Conservation (phyloP, 2,888 invertebrate species). For the Drosophila cognata region DNA sequence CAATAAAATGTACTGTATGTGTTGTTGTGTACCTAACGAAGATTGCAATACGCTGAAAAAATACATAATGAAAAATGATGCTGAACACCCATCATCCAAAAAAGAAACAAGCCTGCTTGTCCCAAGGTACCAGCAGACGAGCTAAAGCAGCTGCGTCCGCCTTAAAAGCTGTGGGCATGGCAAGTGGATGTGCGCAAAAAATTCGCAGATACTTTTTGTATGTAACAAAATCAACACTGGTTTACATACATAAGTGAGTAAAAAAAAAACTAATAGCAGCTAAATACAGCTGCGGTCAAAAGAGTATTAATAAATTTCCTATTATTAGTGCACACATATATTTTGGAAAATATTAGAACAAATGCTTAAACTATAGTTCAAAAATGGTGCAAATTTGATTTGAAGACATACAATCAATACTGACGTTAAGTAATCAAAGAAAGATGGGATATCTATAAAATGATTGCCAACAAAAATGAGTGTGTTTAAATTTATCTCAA, state of each 20-base stretch:
- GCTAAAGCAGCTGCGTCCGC: slow-evolving; percentile 60
- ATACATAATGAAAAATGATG: slow-evolving; percentile 72
- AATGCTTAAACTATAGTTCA: not conserved
- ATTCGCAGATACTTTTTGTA: slow-evolving; percentile 49
- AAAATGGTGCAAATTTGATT: not conserved
- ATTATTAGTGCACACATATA: not conserved
- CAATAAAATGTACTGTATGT: slow-evolving; percentile 58
- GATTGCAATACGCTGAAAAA: slow-evolving; percentile 57
- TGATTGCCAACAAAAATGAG: not conserved
- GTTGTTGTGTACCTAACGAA: slow-evolving; percentile 35
- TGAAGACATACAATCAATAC: not conserved
- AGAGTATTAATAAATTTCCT: slow-evolving; percentile 12
- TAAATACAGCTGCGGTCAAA: slow-evolving; percentile 36
- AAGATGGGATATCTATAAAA: not conserved
- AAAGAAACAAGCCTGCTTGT: not conserved
- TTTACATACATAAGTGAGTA: slow-evolving; percentile 1
- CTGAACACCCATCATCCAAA: slow-evolving; percentile 3
- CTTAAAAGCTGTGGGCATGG: slow-evolving; percentile 48
- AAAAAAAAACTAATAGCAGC: slow-evolving; percentile 9
- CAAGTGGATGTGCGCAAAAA: slow-evolving; percentile 42
- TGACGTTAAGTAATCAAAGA: not conserved
- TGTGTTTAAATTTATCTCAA: not conserved
- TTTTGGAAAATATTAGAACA: not conserved
- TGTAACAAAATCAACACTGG: slow-evolving; percentile 44
- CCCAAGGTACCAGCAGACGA: slow-evolving; percentile 17